phyloP scores from a whole-genome alignment of 2,797 vertebrate species.

The Takifugu rubripes region DNA sequence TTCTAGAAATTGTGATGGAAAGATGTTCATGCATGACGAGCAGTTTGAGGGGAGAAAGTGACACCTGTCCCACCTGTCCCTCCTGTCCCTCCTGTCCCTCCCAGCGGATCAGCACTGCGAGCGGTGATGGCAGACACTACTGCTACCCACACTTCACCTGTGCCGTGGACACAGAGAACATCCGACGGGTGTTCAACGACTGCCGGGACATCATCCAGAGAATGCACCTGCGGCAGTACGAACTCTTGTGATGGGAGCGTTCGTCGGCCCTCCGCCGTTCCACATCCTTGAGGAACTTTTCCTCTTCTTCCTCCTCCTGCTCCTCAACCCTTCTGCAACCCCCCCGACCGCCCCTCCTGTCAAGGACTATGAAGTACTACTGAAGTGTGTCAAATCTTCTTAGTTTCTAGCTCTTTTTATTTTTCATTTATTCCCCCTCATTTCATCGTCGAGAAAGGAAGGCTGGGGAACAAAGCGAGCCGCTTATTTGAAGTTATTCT shows the following conservation, averaged over 20 bases:
- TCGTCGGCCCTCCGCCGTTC: constrained; percentile 75
- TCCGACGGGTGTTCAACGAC: constrained; percentile 97
- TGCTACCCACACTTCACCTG: constrained; percentile 99
- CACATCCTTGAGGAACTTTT: constrained; percentile 63
- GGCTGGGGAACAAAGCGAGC: constrained; percentile 55
- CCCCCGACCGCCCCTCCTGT: constrained; percentile 56
- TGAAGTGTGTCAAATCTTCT: constrained; percentile 80
- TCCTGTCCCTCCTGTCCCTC: constrained; percentile 1
- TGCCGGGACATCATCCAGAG: constrained; percentile 98
- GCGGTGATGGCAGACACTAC: constrained; percentile 93
- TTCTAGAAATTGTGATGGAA: no score
- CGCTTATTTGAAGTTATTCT: constrained; percentile 40
- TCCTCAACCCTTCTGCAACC: constrained; percentile 44
- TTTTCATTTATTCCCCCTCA: constrained; percentile 44
- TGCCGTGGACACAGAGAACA: constrained; percentile 98
- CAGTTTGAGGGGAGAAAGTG: no score
- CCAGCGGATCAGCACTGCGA: constrained; percentile 97
- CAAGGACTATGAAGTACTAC: constrained; percentile 82
- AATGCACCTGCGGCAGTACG: constrained; percentile 99
- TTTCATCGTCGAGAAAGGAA: constrained; percentile 55
- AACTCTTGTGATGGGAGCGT: constrained; percentile 93
- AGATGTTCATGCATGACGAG: no score
- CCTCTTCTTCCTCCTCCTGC: constrained; percentile 47
- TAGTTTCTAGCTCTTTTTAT: constrained; percentile 56
- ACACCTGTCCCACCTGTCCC: no score